Base-by-base conservation (phyloP, 1,140 invertebrate species). In the Drosophila nigrodunni region DNA sequence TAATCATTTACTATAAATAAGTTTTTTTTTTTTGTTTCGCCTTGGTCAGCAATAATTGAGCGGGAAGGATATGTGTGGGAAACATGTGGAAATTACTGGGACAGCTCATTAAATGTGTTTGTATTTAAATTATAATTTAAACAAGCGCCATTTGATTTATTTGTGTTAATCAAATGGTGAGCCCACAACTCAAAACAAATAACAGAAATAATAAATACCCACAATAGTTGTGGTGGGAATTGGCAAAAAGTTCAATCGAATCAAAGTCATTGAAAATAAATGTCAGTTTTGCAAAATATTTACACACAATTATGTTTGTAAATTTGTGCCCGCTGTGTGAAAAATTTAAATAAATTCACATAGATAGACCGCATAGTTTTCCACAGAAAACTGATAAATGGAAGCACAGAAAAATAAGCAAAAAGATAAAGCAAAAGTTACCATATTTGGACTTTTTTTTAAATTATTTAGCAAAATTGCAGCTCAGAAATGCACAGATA, bases 1-100 rank as follows among this genome's bases (percentile, higher is more conserved):
- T 67, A 71, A 37, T 55, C 80, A 72, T 82, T 82, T 82, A 50
- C 59, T 49, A 11, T 69, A 82, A 74, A 69, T 78, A 67, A 52
- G 59, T 67, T 74, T 57, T 43, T 4, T 4, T 46, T 18, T 30
- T 30, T 3, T 25, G 2, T 30, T 30, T 4, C 6, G 25, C 25
- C 10, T 35, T 21, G 34, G 9, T 74, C 72, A 69, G 58, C 55
- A 61, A 34, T 7, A 47, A 66, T 25, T 9, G 7, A 34, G 3
- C 37, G 35, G 15, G 0, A 5, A 8, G 15, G 0, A 9, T 2
- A 3, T 35, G 35, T n/a, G 9, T 3, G 39, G 39, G 39, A 11
- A 11, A 9, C 5, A 11, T 47, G 57, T 10, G 3, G 58, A 73
- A 73, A 46, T 2, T 54, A 64, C 57, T 55, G 71, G 11, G 54